phyloP scores from a whole-genome alignment of 2,888 invertebrate genomes.

The Spisula solida region DNA sequence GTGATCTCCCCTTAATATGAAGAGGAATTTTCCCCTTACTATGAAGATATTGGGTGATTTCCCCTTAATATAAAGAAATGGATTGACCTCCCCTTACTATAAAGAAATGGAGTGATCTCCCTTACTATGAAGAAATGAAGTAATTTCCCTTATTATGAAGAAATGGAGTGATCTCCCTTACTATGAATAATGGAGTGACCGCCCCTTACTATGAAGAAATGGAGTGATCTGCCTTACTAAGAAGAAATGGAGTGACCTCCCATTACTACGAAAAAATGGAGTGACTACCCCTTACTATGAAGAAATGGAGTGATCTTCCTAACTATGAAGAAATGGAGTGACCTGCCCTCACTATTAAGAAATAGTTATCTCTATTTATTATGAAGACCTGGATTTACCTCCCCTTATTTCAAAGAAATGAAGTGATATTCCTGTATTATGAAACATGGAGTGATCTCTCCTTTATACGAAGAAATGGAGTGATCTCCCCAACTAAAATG shows the following conservation, averaged over 20 bases:
- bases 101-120: too few species aligned
- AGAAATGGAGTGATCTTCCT: background rate
- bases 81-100: too few species aligned
- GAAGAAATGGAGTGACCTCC: background rate
- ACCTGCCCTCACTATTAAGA: background rate
- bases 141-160: too few species aligned
- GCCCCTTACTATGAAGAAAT: background rate
- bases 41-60: too few species aligned
- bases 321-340: background rate
- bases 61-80: too few species aligned
- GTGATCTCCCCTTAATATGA: too few species aligned
- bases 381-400: background rate
- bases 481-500: background rate
- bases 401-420: background rate
- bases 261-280: background rate
- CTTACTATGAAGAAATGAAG: too few species aligned
- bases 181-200: background rate
- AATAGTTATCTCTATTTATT: background rate
- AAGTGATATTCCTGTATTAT: background rate
- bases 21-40: too few species aligned
- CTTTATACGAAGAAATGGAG: background rate
- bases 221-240: background rate
- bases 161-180: background rate
- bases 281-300: background rate
- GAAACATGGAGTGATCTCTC: background rate